Percentiles rank a stretch among this genome's conserved stretches.
These are phyloP conservation scores for Strix occidentalis DNA, from an alignment of 2,797 vertebrate species.

Conservation along the genomic window DNA sequence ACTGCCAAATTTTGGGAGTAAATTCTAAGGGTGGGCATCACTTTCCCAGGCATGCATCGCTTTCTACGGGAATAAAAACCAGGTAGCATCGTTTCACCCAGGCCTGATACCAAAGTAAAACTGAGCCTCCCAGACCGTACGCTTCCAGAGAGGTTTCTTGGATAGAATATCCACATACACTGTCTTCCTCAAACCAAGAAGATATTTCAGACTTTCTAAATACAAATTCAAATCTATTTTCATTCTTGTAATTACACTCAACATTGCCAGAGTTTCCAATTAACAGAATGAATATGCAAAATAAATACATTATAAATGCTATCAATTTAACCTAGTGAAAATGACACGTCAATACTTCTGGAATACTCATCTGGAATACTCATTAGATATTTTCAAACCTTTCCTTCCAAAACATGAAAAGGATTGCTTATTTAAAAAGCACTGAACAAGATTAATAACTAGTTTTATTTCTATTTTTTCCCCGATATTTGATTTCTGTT, in stretches of 20 bases:
- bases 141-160: not conserved
- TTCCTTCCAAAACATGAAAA: not conserved
- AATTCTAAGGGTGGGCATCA: not conserved
- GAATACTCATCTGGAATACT: not conserved
- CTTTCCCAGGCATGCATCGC: fast-evolving
- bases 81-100: not conserved
- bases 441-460: not conserved
- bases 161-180: not conserved
- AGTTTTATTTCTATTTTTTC: not conserved
- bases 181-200: not conserved
- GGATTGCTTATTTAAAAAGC: not conserved
- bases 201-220: not conserved
- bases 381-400: not conserved
- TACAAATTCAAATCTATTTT: not conserved
- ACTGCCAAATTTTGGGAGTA: not conserved
- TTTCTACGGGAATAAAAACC: not conserved
- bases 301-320: not conserved
- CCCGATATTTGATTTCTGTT: not conserved
- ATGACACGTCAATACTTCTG: not conserved
- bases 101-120: not conserved
- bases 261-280: not conserved
- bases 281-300: not conserved
- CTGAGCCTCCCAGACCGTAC: not conserved
- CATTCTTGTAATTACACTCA: not conserved
- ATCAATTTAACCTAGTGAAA: not conserved